Evolutionary conservation across 1,140 invertebrate species (phyloP).

Genomic region (Drosophila arawakana): DNA sequence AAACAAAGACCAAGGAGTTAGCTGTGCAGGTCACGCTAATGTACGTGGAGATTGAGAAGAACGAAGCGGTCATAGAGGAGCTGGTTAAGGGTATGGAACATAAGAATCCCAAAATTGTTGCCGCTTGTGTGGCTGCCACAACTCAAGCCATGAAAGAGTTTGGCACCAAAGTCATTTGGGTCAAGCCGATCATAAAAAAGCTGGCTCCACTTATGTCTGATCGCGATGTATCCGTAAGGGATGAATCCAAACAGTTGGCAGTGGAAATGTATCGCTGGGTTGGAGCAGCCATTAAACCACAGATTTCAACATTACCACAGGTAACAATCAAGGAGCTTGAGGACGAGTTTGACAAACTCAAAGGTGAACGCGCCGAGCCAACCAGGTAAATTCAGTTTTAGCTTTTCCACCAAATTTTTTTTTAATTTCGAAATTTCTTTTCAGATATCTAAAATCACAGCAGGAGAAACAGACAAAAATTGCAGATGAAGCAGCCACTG

Average conservation of each 20-base stretch:
- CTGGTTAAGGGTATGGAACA: slow-evolving; percentile 96
- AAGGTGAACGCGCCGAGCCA: slow-evolving; percentile 89
- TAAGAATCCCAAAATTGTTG: slow-evolving; percentile 98
- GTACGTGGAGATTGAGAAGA: slow-evolving; percentile 98
- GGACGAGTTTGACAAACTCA: slow-evolving; percentile 92
- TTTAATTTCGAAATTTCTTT: not conserved
- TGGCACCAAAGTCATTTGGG: slow-evolving; percentile 95
- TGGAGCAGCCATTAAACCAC: slow-evolving; percentile 93
- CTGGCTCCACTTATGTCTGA: slow-evolving; percentile 94
- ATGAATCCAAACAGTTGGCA: slow-evolving; percentile 94
- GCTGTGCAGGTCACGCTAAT: slow-evolving; percentile 95
- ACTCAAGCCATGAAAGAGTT: slow-evolving; percentile 93
- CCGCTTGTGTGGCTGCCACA: slow-evolving; percentile 92
- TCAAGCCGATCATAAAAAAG: slow-evolving; percentile 96
- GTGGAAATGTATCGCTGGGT: slow-evolving; percentile 97
- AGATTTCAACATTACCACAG: slow-evolving; percentile 94
- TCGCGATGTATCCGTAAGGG: slow-evolving; percentile 95
- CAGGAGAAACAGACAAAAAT: slow-evolving; percentile 90
- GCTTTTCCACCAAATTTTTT: not conserved
- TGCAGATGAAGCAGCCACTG: slow-evolving; percentile 86
- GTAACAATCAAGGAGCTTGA: slow-evolving; percentile 95
- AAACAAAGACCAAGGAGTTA: slow-evolving; percentile 96
- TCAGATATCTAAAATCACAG: slow-evolving; percentile 94
- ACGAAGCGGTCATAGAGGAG: slow-evolving; percentile 95
- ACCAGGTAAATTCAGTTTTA: slow-evolving; percentile 75